Evolutionary conservation across 2,888 invertebrate genomes (phyloP).

Genomic region (Lasioglossum vierecki): DNA sequence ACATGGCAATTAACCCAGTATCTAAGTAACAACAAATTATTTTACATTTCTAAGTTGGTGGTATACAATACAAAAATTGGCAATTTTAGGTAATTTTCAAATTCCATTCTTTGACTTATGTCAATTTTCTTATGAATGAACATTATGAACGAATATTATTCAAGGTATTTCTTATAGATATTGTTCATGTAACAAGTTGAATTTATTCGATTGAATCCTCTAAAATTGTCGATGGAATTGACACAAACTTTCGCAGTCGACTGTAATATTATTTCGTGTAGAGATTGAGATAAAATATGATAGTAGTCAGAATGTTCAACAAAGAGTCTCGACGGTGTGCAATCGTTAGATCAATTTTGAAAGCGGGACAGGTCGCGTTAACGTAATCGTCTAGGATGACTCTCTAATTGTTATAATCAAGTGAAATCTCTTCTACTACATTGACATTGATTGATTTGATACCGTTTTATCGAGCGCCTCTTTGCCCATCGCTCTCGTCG

Average conservation of each 20-base stretch:
- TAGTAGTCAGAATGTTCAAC: not conserved
- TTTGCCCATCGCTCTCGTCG: constrained; percentile 45
- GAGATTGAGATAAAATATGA: not conserved
- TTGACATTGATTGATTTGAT: constrained; percentile 53
- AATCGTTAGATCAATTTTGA: not conserved
- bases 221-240: not conserved
- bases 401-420: constrained; percentile 76
- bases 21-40: too few species aligned
- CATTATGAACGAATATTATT: too few species aligned
- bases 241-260: not conserved
- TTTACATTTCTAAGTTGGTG: too few species aligned
- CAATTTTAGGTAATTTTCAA: too few species aligned
- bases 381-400: constrained; percentile 49
- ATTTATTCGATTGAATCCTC: too few species aligned
- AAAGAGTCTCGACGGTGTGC: not conserved
- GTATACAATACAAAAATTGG: too few species aligned
- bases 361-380: not conserved
- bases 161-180: too few species aligned
- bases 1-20: too few species aligned
- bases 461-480: constrained; percentile 47
- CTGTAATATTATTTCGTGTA: not conserved
- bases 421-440: constrained; percentile 73
- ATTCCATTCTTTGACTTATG: too few species aligned
- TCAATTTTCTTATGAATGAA: too few species aligned
- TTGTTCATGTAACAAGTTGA: too few species aligned